Evolutionary conservation across 2,113 vertebrate species (phyloP).

Genomic region (Pygoscelis antarcticus): DNA sequence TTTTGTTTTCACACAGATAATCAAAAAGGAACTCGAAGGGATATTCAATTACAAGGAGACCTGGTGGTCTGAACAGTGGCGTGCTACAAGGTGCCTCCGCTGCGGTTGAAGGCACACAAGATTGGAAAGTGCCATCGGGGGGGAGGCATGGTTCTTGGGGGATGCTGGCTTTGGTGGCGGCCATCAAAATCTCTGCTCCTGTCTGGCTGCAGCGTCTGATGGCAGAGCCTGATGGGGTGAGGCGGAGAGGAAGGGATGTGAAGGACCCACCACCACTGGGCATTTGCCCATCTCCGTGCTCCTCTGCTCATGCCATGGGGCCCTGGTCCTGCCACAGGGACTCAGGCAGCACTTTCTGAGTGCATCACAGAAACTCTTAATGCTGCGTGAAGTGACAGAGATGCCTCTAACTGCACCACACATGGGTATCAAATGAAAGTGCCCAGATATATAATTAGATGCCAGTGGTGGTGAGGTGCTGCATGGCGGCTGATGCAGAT

Average conservation of each 20-base stretch:
- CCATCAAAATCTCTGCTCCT: not conserved
- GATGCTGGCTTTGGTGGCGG: not conserved
- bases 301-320: fast-evolving
- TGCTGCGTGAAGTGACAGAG: not conserved
- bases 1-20: conserved; percentile 60
- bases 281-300: not conserved
- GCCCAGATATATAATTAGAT: not conserved
- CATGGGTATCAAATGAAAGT: not conserved
- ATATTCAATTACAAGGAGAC: conserved; percentile 4
- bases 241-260: not conserved
- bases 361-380: not conserved
- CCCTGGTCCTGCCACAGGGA: not conserved
- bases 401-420: fast-evolving
- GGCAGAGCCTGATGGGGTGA: not conserved
- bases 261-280: fast-evolving
- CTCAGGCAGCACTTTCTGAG: not conserved
- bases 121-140: fast-evolving
- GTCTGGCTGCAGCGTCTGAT: fast-evolving
- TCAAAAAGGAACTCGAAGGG: conserved; percentile 26
- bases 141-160: not conserved
- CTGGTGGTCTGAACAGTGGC: not conserved
- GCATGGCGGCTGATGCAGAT: not conserved
- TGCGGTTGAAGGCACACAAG: not conserved
- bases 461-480: not conserved
- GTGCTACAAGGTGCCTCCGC: fast-evolving